Base-by-base conservation (phyloP, 2,888 invertebrate genomes). In the Cryptocephalus moraei region DNA sequence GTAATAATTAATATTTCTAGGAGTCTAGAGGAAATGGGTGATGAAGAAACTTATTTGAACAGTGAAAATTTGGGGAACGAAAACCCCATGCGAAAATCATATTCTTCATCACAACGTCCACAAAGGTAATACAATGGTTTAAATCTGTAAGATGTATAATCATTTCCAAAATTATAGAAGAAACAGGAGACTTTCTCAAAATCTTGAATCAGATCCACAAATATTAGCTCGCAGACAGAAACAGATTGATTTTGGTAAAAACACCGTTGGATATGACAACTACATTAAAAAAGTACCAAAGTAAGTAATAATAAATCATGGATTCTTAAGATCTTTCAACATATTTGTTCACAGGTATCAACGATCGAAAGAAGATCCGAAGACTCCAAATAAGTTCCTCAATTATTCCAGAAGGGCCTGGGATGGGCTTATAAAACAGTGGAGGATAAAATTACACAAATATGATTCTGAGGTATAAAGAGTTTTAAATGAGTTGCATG, bases 221-320 rank as follows among this genome's bases (percentile, higher is more conserved):
- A 69, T 86, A 22, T 70, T 95, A 49, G 73, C 77, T 38, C 78
- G 94, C 51, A 76, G 94, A 39, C 91, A 93, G 64, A 94, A 94
- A 70, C 92, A 93, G 72, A 87, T 95, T 61, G 91, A 93, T 68
- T 95, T 90, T 73, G 95, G 95, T 9, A 94, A 93, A 72, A 92
- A 91, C 63, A 94, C 94, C 32, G 71, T 84, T 54, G 90, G 89
- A 38, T 94, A 94, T 67, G 81, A 85, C 56, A 81, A 82, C 68
- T 94, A 91, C 58, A 62, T 75, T 9, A 73, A 76, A 56, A 59
- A 73, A 58, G 78, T 92, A 39, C 84, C 88, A 38, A 77, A 76
- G 87, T 90, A 74, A 75, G 76, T 72, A 41, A n/a, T 8, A 38
- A 8, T 45, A 2, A 39, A n/a, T n/a, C n/a, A 14, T 32, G 9